Evolutionary conservation across 2,888 invertebrate genomes (phyloP).

Genomic region (Epinotia ramella): DNA sequence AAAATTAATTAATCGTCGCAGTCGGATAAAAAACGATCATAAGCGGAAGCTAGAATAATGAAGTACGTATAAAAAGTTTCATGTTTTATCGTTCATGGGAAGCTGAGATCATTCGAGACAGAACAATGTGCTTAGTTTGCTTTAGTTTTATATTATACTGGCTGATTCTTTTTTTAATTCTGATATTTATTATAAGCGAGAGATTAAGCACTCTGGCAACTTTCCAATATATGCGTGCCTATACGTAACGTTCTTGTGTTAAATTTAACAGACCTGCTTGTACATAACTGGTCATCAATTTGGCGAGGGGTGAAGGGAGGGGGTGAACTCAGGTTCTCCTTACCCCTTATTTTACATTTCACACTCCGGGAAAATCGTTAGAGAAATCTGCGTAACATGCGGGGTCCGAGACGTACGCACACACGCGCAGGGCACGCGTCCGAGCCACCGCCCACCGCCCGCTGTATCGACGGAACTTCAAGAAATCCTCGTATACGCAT

Average conservation of each 20-base stretch:
- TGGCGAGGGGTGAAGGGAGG: constrained; percentile 65
- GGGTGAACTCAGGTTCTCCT: constrained; percentile 75
- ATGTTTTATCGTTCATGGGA: too few relatives aligned
- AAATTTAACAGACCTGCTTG: constrained; percentile 82
- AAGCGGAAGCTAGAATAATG: too few relatives aligned
- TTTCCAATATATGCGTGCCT: background rate
- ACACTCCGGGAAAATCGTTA: constrained; percentile 86
- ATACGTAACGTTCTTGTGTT: constrained; percentile 72
- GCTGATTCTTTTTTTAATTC: too few relatives aligned
- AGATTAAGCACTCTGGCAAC: background rate
- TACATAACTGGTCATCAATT: constrained; percentile 82
- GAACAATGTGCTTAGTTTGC: too few relatives aligned
- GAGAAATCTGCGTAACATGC: constrained; percentile 85
- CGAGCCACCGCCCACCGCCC: constrained; percentile 67
- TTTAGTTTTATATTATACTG: too few relatives aligned
- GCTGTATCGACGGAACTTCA: constrained; percentile 82
- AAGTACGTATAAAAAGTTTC: too few relatives aligned
- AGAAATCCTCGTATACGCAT: constrained; percentile 80
- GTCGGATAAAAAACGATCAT: too few relatives aligned
- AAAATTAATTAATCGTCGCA: too few relatives aligned
- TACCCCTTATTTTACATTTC: constrained; percentile 86
- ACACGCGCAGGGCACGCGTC: constrained; percentile 63
- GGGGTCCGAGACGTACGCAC: constrained; percentile 82
- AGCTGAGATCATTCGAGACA: too few relatives aligned
- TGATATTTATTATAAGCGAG: too few relatives aligned